phyloP scores from a whole-genome alignment of 2,113 vertebrate species.

The Gavia stellata region DNA sequence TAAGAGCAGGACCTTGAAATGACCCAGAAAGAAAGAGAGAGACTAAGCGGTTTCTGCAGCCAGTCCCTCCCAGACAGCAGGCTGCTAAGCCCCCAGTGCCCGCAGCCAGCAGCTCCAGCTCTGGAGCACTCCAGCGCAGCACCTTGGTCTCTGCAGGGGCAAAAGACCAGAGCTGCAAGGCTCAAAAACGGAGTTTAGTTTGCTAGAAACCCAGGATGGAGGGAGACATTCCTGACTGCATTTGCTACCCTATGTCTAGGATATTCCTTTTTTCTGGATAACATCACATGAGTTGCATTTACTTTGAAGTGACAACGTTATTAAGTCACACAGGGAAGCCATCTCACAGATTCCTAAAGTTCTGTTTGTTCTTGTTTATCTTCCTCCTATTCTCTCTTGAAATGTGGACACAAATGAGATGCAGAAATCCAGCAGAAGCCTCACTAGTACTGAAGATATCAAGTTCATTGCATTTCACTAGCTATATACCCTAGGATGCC shows the following conservation, averaged over 20 bases:
- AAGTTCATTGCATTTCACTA: neutral
- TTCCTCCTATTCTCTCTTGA: neutral
- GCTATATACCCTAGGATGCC: neutral
- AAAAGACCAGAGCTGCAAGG: neutral
- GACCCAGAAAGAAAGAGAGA: slow-evolving; percentile 29
- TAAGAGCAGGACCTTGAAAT: slow-evolving; percentile 54
- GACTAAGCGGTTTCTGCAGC: neutral
- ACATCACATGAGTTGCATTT: neutral
- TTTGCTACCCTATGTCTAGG: neutral
- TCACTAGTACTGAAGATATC: neutral
- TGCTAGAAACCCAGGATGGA: neutral
- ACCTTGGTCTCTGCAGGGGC: neutral
- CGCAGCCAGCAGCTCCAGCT: neutral
- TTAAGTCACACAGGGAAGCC: neutral
- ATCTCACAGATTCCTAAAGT: neutral
- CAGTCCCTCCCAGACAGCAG: neutral
- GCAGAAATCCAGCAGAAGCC: neutral
- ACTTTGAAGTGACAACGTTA: neutral
- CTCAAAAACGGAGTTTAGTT: neutral
- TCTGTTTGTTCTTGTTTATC: neutral
- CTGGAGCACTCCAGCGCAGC: neutral
- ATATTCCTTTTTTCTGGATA: neutral
- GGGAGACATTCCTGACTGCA: neutral
- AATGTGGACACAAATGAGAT: neutral
- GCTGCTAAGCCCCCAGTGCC: neutral